phyloP scores from a whole-genome alignment of 92 coral and sea anemone species.

The Nematostella vectensis region DNA sequence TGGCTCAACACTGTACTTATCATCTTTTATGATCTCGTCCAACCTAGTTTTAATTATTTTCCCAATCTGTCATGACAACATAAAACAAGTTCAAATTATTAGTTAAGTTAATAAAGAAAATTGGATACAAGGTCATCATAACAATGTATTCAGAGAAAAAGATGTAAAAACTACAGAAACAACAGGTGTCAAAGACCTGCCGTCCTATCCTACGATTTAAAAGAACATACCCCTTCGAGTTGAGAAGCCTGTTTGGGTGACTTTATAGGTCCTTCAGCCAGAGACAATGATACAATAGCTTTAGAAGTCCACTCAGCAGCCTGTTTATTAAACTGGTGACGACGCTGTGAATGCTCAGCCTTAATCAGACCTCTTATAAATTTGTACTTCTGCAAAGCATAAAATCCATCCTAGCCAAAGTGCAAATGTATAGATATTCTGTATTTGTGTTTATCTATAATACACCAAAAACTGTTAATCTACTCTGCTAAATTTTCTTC shows the following conservation, averaged over 20 bases:
- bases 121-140: too few species aligned
- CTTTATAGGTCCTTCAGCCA: slow-evolving; percentile 41
- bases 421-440: too few species aligned
- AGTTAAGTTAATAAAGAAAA: too few species aligned
- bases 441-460: too few species aligned
- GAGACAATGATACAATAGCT: slow-evolving; percentile 49
- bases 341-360: slow-evolving; percentile 43
- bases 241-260: slow-evolving; percentile 45
- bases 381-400: slow-evolving; percentile 35
- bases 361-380: slow-evolving; percentile 47
- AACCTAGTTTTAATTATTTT: slow-evolving; percentile 34
- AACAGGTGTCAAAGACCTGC: too few species aligned
- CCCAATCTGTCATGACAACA: slow-evolving; percentile 31
- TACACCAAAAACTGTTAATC: too few species aligned
- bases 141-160: too few species aligned
- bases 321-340: slow-evolving; percentile 45
- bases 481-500: too few species aligned
- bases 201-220: too few species aligned
- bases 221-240: slow-evolving; percentile 57
- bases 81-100: too few species aligned
- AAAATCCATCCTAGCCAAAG: too few species aligned
- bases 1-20: slow-evolving; percentile 13
- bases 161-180: too few species aligned
- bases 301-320: slow-evolving; percentile 71
- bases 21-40: slow-evolving; percentile 28